Percentiles rank a stretch among this genome's conserved stretches.
These are phyloP conservation scores for Oxyruncus cristatus DNA, from an alignment of 2,113 vertebrate species.

Conservation along the genomic window DNA sequence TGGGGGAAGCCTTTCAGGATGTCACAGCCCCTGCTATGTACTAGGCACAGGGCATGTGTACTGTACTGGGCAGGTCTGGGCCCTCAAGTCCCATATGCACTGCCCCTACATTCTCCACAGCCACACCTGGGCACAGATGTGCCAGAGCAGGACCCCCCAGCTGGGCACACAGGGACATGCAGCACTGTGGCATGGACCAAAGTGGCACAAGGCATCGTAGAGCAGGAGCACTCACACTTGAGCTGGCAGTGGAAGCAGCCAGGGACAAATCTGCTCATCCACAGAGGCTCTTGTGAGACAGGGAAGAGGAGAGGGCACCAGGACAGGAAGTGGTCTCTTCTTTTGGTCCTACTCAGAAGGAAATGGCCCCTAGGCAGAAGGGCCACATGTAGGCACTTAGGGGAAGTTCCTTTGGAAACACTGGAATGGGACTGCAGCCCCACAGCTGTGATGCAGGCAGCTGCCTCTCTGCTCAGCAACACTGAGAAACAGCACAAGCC, in stretches of 20 bases:
- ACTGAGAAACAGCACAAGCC: slow-evolving; percentile 4
- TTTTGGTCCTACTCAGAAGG: slow-evolving; percentile 64
- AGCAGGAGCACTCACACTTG: not conserved
- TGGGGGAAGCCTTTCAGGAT: not conserved
- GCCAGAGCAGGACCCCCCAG: not conserved
- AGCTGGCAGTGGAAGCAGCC: slow-evolving; percentile 30
- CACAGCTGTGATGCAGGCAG: slow-evolving; percentile 50
- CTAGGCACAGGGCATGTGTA: not conserved
- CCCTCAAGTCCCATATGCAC: not conserved
- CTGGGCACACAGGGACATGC: not conserved
- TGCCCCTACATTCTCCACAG: slow-evolving; percentile 33
- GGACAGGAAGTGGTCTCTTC: slow-evolving; percentile 34
- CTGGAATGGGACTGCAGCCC: slow-evolving; percentile 51
- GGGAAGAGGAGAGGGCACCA: slow-evolving; percentile 39
- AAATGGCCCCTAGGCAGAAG: slow-evolving; percentile 21
- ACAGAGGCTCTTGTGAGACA: not conserved
- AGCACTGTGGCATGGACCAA: slow-evolving; percentile 23
- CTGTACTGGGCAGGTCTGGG: slow-evolving; percentile 30
- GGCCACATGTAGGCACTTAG: slow-evolving; percentile 70
- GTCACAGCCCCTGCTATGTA: not conserved
- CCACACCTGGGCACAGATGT: not conserved
- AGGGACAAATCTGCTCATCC: not conserved
- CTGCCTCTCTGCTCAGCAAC: slow-evolving; percentile 58
- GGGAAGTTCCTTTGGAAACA: slow-evolving; percentile 68
- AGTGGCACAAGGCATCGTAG: slow-evolving; percentile 59